Evolutionary conservation across 2,113 vertebrate species (phyloP).

Genomic region (Eudyptes chrysolophus): DNA sequence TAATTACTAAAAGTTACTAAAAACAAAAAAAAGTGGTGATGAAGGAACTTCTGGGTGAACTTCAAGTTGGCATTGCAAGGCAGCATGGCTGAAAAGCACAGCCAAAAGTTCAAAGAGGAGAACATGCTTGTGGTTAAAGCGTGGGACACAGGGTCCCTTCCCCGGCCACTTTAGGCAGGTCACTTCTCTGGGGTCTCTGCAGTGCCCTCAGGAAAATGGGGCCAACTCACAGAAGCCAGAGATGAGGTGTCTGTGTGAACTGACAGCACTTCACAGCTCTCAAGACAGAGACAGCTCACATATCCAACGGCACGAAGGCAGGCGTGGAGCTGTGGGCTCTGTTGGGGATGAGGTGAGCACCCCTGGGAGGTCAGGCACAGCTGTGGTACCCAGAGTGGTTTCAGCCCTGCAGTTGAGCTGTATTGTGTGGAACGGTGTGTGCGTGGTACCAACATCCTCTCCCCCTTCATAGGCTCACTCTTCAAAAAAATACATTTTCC

Average conservation of each 20-base stretch:
- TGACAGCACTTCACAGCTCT: neutral
- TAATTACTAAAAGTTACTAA: neutral
- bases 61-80: neutral
- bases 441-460: neutral
- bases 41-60: neutral
- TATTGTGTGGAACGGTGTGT: fast-evolving
- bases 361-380: too few relatives aligned
- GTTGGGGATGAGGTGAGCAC: neutral
- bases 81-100: neutral
- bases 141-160: neutral
- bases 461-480: neutral
- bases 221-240: neutral
- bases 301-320: neutral
- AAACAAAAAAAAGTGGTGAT: neutral
- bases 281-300: neutral
- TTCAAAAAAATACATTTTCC: neutral
- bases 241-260: neutral
- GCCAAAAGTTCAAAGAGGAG: neutral
- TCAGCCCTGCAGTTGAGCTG: neutral
- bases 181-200: neutral
- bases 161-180: neutral
- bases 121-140: fast-evolving
- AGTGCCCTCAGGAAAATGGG: fast-evolving
- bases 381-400: neutral
- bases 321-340: neutral